Evolutionary conservation across 2,888 invertebrate genomes (phyloP), one percentile per base, ranked within the genome.

Genomic region (Euzophera pinguis): DNA sequence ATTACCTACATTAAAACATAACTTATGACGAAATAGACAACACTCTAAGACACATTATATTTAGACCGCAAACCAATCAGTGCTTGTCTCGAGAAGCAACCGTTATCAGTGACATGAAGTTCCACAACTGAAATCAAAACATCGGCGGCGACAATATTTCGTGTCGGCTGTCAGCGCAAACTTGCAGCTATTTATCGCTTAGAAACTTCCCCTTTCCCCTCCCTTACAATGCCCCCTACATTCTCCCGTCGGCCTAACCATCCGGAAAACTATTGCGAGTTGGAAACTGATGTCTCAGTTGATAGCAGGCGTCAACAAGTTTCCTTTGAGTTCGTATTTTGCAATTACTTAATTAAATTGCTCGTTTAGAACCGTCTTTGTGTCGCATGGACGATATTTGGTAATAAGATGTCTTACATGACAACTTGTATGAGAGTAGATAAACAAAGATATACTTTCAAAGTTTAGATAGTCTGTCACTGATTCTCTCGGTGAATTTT

Each of bases 131-230:
- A 59, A 68, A 67, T 69, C 68, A 68, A 60, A 65, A 65, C 62
- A 65, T 61, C 61, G 61, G 16, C 50, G 47, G 45, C 37, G 38
- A 68, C 67, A 68, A 68, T 68, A 68, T 68, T 67, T 68, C 71
- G 67, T 63, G 69, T 66, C 61, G 65, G 62, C 65, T 70, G 68
- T 69, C 71, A 63, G 60, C 68, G 53, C 64, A 64, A 69, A 72
- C 70, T 71, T 69, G 65, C 64, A 50, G 62, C 65, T 69, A 73
- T 72, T 69, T 70, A 71, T 71, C 67, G 65, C 64, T 56, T 61
- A 61, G 63, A 62, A 66, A 67, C 61, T 67, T 62, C 65, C 61
- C 65, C 59, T 57, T 55, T 54, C 57, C 48, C 54, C 43, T 45
- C 59, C 47, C 52, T 42, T 13, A 10, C 9, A 10, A 1, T 14